phyloP scores from a whole-genome alignment of 2,113 vertebrate genomes.

The Struthio camelus region DNA sequence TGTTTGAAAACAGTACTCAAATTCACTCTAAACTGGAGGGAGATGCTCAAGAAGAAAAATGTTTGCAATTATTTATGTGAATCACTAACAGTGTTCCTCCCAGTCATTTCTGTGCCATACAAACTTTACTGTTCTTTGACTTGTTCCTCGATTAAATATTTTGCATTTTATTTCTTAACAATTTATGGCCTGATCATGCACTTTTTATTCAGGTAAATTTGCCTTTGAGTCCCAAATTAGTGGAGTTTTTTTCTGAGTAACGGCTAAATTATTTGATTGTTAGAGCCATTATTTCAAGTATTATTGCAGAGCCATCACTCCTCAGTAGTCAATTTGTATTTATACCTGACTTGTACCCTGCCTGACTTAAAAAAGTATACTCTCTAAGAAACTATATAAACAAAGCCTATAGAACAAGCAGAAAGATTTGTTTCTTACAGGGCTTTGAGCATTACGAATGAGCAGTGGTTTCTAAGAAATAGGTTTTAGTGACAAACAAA shows the following conservation, averaged over 20 bases:
- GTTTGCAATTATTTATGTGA: neutral
- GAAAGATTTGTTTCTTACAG: neutral
- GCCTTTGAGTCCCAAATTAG: slow-evolving; percentile 1
- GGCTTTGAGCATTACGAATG: neutral
- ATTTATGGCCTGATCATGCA: neutral
- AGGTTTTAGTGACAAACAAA: neutral
- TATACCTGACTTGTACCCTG: neutral
- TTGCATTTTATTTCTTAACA: neutral
- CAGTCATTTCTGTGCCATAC: neutral
- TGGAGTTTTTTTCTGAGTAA: neutral
- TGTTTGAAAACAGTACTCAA: neutral
- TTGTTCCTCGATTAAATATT: neutral
- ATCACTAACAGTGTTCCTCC: neutral
- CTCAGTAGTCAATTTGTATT: neutral
- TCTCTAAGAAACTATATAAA: neutral
- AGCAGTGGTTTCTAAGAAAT: neutral
- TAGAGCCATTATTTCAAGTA: neutral
- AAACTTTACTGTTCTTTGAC: neutral
- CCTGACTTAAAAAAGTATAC: neutral
- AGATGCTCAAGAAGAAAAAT: neutral
- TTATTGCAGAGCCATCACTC: neutral
- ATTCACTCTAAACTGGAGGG: neutral
- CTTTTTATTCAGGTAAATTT: neutral
- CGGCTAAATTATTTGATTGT: neutral
- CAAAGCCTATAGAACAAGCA: neutral